Base-by-base conservation (phyloP, 2,113 vertebrate genomes). In the Hippolais icterina region DNA sequence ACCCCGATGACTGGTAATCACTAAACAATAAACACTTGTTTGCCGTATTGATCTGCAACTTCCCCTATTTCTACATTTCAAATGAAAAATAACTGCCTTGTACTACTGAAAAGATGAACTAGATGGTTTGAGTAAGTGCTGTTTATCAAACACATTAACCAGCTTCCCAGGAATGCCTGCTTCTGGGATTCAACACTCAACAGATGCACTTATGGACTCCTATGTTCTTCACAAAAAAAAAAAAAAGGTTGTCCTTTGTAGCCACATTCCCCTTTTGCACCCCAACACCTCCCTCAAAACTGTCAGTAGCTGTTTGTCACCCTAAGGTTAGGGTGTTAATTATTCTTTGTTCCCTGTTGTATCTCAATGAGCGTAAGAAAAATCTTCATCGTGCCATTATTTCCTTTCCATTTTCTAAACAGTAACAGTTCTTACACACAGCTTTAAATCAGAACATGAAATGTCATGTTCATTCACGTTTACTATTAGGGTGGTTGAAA, bases 21-120 rank as follows among this genome's bases (percentile, higher is more conserved):
- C 53, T 95, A 87, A 87, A 91, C 63, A 94, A 93, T 93, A 93
- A 96, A 88, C 75, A 90, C 68, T 90, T 88, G 39, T 90, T 95
- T 91, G 66, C 75, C 3, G 2, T 90, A 95, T 88, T 80, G 90
- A 96, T 92, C 75, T 74, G 71, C 54, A 80, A 49, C 59, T 88
- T 90, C 52, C 13, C 6, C 10, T 83, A 7, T 80, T 91, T 76
- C 42, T 90, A 44, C 28, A 74, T 70, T 60, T 72, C 50, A 87
- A 74, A 95, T 61, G 35, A 93, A 79, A 93, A 93, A 39, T 59
- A 59, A 47, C 60, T 47, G 14, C 33, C 33, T 77, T 42, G 59
- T 72, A 46, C 42, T 31, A n/a, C 33, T 28, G 29, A 63, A 84
- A 83, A 77, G 75, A 85, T n/a, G 50, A 93, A 71, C 14, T 14